Percentiles rank a stretch among this genome's conserved stretches.
phyloP scores from a whole-genome alignment of 35 echinoderm and acorn worm species.

The Strongylocentrotus purpuratus region DNA sequence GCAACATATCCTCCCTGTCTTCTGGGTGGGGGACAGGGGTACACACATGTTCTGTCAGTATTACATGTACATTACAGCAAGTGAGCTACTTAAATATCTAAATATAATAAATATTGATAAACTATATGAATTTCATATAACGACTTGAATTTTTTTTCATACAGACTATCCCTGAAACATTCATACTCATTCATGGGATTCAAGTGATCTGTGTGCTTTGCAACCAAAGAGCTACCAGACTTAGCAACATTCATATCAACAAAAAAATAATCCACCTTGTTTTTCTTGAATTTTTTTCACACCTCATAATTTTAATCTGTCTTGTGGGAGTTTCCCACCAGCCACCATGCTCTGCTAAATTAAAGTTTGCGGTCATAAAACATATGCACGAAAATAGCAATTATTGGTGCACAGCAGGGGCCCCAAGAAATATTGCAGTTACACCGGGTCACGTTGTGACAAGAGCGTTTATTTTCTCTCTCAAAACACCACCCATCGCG shows the following conservation, averaged over 20 bases:
- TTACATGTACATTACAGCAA: not conserved
- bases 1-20: not conserved
- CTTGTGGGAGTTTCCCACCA: not conserved
- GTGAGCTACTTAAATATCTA: too few species aligned
- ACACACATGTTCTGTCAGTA: not conserved
- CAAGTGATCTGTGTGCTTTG: too few species aligned
- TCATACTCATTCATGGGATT: too few species aligned
- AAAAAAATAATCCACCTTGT: not conserved
- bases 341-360: not conserved
- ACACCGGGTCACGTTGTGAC: not conserved
- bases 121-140: too few species aligned
- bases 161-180: too few species aligned
- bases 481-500: not conserved
- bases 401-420: not conserved
- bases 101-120: too few species aligned
- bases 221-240: too few species aligned
- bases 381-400: constrained; percentile 6
- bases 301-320: not conserved
- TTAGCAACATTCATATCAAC: too few species aligned
- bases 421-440: not conserved
- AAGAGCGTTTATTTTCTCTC: not conserved
- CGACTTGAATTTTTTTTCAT: too few species aligned
- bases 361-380: constrained; percentile 13
- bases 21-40: not conserved
- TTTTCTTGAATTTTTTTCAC: not conserved